Evolutionary conservation across 2,888 invertebrate species (phyloP).

Genomic region (Polydrusus tereticollis): DNA sequence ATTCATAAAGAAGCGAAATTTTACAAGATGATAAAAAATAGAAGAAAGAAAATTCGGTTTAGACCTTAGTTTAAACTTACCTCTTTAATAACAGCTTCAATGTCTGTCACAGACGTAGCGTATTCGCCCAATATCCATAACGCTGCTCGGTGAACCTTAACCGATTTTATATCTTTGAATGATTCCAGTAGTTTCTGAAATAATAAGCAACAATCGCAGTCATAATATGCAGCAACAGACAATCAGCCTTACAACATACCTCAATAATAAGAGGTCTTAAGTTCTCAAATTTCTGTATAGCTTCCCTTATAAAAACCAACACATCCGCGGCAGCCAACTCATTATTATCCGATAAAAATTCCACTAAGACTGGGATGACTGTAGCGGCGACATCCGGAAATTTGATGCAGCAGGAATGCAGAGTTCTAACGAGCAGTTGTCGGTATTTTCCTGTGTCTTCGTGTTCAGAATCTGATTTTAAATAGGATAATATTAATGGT

Average conservation of each 20-base stretch:
- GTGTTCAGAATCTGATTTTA: constrained; percentile 77
- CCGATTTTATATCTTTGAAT: constrained; percentile 89
- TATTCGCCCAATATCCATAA: constrained; percentile 99
- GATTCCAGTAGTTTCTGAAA: constrained; percentile 79
- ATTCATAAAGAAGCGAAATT: too few relatives aligned
- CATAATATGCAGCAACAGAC: too few relatives aligned
- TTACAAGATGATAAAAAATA: too few relatives aligned
- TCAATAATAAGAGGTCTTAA: constrained; percentile 87
- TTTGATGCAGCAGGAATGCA: constrained; percentile 94
- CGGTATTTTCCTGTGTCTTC: constrained; percentile 97
- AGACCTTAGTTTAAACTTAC: too few relatives aligned
- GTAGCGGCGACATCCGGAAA: constrained; percentile 95
- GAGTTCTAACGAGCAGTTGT: constrained; percentile 93
- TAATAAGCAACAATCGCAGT: too few relatives aligned
- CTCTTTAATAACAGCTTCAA: constrained; percentile 83
- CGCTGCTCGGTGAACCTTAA: constrained; percentile 92
- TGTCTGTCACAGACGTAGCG: constrained; percentile 82
- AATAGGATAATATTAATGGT: constrained; percentile 1
- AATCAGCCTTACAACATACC: too few relatives aligned
- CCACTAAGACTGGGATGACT: constrained; percentile 94
- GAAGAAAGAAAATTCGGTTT: too few relatives aligned
- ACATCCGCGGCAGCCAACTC: constrained; percentile 95
- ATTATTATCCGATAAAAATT: constrained; percentile 91
- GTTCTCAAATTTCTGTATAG: constrained; percentile 92
- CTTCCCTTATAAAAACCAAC: constrained; percentile 93